Conservation (phyloP, 2,888 invertebrate genomes). For the Ecdyonurus torrentis region DNA sequence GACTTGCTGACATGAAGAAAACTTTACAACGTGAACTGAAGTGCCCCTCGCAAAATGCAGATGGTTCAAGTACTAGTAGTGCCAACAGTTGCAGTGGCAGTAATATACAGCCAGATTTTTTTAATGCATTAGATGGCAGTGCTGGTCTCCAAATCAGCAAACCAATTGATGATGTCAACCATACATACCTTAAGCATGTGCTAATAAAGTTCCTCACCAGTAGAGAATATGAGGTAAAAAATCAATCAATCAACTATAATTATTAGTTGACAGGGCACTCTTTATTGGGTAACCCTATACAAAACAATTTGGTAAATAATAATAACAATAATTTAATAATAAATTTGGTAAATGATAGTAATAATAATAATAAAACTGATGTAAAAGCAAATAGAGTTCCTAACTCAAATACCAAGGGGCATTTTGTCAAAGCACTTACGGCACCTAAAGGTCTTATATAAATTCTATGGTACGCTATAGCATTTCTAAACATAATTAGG, state of each 20-base stretch:
- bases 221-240: conserved; percentile 47
- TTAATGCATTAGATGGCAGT: conserved; percentile 5
- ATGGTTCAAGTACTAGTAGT: not conserved
- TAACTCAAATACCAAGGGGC: too few relatives aligned
- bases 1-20: conserved; percentile 79
- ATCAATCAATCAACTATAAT: not conserved
- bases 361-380: too few relatives aligned
- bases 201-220: conserved; percentile 83
- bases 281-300: too few relatives aligned
- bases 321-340: too few relatives aligned
- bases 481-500: too few relatives aligned
- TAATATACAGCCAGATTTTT: conserved; percentile 9
- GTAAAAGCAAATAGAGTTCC: too few relatives aligned
- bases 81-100: conserved; percentile 10
- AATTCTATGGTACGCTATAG: too few relatives aligned
- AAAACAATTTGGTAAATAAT: too few relatives aligned
- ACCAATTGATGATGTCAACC: conserved; percentile 50
- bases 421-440: too few relatives aligned
- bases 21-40: conserved; percentile 74
- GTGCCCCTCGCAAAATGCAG: not conserved
- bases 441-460: too few relatives aligned
- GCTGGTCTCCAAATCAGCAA: conserved; percentile 3
- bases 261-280: not conserved
- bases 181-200: conserved; percentile 81
- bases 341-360: too few relatives aligned